Conservation (phyloP, 1,140 invertebrate genomes). For the Cylas formicarius region DNA sequence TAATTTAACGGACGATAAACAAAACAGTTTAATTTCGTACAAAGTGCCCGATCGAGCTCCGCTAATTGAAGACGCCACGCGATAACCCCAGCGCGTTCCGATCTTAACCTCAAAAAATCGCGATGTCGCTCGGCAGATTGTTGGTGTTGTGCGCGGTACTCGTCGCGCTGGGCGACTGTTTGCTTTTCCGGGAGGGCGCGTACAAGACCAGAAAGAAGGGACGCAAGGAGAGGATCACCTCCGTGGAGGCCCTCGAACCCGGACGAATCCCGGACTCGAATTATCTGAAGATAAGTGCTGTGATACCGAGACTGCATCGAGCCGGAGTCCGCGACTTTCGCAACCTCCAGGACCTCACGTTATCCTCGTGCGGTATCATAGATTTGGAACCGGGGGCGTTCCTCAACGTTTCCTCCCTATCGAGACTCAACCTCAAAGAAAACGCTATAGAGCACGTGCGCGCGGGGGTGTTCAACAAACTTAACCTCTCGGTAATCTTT, state of each 20-base stretch:
- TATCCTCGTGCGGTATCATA: constrained; percentile 27
- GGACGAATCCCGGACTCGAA: constrained; percentile 6
- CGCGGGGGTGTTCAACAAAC: constrained; percentile 35
- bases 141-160: no score
- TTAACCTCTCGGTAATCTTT: constrained; percentile 28
- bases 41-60: no score
- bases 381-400: constrained; percentile 31
- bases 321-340: constrained; percentile 28
- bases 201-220: constrained; percentile 15
- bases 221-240: constrained; percentile 1
- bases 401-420: constrained; percentile 30
- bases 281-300: constrained; percentile 12
- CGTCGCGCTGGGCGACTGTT: no score
- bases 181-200: constrained; percentile 14
- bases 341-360: constrained; percentile 24
- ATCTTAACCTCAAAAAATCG: no score
- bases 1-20: no score
- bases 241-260: constrained; percentile 12
- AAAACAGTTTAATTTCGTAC: no score
- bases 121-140: no score
- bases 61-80: no score
- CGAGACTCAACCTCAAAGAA: constrained; percentile 26
- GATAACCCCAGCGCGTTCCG: no score
- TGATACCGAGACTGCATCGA: constrained; percentile 24
- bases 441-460: constrained; percentile 30